Conservation (phyloP, 2,797 vertebrate genomes). For the Myotis pilosus region DNA sequence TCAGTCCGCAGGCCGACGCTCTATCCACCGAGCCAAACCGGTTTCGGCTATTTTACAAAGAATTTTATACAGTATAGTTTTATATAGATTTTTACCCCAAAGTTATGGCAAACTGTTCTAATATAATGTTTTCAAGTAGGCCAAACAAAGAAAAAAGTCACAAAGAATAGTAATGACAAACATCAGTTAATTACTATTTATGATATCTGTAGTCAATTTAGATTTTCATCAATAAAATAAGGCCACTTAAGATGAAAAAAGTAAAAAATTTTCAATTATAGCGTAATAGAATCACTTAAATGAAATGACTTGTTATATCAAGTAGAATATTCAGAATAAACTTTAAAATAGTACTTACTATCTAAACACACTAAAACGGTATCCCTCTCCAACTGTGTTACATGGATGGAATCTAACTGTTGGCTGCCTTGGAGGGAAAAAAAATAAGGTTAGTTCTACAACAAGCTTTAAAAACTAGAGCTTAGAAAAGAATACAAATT, state of each 20-base stretch:
- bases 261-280: not conserved
- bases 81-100: not conserved
- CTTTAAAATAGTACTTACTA: constrained; percentile 87
- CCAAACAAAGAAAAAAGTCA: constrained; percentile 27
- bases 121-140: not conserved
- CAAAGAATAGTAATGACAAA: not conserved
- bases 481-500: constrained; percentile 40
- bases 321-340: constrained; percentile 37
- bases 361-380: constrained; percentile 98
- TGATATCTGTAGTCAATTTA: not conserved
- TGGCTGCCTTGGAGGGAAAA: constrained; percentile 81
- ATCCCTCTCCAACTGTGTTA: constrained; percentile 98
- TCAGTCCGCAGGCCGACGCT: too few relatives aligned
- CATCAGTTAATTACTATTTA: not conserved
- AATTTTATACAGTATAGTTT: not conserved
- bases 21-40: too few relatives aligned
- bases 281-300: constrained; percentile 20
- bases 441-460: constrained; percentile 23
- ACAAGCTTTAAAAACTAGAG: constrained; percentile 19
- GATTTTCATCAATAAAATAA: constrained; percentile 35
- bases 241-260: not conserved
- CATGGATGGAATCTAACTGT: constrained; percentile 96
- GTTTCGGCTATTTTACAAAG: too few relatives aligned
- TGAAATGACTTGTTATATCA: constrained; percentile 27
- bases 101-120: not conserved